phyloP scores from a whole-genome alignment of 2,888 invertebrate genomes.

The Tiliacea citrago region DNA sequence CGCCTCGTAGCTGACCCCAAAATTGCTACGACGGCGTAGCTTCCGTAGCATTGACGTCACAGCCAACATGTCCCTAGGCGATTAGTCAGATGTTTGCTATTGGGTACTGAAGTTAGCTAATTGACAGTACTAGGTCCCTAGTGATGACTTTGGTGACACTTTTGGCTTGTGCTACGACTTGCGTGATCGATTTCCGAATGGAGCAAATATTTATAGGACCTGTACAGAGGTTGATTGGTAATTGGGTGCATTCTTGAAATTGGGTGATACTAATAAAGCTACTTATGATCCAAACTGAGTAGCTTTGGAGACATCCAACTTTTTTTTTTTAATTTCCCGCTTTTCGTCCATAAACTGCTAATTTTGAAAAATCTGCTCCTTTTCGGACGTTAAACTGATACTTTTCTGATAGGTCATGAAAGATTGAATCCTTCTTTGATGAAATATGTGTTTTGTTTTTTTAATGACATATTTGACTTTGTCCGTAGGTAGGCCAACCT shows the following conservation, averaged over 20 bases:
- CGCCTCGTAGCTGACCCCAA: slow-evolving; percentile 34
- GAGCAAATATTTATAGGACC: slow-evolving; percentile 2
- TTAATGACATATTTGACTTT: not conserved
- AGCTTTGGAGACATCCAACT: not conserved
- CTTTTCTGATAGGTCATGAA: not conserved
- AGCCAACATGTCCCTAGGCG: slow-evolving; percentile 21
- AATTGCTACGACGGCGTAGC: slow-evolving; percentile 40
- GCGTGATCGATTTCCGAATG: not conserved
- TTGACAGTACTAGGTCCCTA: slow-evolving; percentile 20
- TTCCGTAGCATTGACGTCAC: slow-evolving; percentile 47
- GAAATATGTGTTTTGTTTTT: not conserved
- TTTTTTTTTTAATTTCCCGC: too few species aligned
- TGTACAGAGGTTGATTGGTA: not conserved
- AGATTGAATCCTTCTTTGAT: too few species aligned
- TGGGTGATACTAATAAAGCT: too few species aligned
- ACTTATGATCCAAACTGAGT: not conserved
- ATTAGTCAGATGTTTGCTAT: slow-evolving; percentile 27
- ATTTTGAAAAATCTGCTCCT: not conserved
- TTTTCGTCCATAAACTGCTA: not conserved
- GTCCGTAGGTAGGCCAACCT: too few species aligned
- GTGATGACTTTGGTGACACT: not conserved
- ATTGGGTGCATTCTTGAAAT: not conserved
- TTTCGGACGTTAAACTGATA: not conserved
- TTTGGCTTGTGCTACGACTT: not conserved
- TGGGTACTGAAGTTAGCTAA: slow-evolving; percentile 30